Percentiles rank a stretch among this genome's conserved stretches.
These are phyloP conservation scores for Alethe diademata DNA, from an alignment of 2,113 vertebrate species.

Conservation along the genomic window DNA sequence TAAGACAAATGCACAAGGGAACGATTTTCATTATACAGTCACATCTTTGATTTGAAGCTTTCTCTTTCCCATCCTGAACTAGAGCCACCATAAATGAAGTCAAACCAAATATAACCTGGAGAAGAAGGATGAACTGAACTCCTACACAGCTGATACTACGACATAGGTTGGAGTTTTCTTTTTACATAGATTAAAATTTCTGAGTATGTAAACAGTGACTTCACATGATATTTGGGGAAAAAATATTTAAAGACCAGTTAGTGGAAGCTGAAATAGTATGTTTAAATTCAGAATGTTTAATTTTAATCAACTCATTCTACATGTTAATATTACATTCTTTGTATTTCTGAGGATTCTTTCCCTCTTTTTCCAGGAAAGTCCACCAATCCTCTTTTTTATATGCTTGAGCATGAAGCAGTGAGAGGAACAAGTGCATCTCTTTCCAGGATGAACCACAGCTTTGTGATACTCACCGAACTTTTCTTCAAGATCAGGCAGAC, in stretches of 20 bases:
- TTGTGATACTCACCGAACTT: background rate
- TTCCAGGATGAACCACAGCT: background rate
- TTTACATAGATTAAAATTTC: background rate
- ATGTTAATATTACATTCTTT: background rate
- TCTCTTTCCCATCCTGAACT: background rate
- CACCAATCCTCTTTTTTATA: background rate
- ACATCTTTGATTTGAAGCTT: background rate
- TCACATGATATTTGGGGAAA: background rate
- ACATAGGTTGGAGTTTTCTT: fast-evolving
- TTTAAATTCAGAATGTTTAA: background rate
- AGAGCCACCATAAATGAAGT: background rate
- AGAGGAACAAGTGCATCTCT: background rate
- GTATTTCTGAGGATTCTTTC: background rate
- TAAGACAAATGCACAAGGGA: background rate
- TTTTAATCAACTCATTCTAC: background rate
- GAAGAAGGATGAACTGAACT: background rate
- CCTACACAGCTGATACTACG: background rate
- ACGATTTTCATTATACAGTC: background rate
- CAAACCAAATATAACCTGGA: background rate
- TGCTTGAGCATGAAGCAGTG: background rate
- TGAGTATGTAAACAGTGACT: background rate
- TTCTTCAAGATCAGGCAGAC: background rate
- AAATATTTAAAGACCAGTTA: background rate
- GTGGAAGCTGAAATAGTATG: background rate
- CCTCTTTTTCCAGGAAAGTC: background rate